Evolutionary conservation across 2,113 vertebrate genomes (phyloP).

Genomic region (Cavia aperea): DNA sequence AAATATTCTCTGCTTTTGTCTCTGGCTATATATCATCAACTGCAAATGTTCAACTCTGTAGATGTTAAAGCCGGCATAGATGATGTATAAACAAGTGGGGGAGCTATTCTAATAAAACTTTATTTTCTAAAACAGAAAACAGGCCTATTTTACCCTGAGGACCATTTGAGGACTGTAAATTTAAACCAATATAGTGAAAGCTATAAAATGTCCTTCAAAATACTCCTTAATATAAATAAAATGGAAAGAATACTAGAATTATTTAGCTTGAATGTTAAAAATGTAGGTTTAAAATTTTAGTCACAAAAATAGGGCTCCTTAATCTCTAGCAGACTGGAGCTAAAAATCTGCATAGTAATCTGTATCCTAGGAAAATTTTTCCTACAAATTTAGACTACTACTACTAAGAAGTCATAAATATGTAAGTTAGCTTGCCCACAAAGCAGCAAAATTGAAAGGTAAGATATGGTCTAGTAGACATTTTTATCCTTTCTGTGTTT

Average conservation of each 20-base stretch:
- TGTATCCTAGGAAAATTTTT: not conserved
- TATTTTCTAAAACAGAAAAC: conserved; percentile 24
- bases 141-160: not conserved
- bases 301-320: not conserved
- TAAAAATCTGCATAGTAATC: too few species aligned
- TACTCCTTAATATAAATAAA: not conserved
- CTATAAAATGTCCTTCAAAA: not conserved
- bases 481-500: not conserved
- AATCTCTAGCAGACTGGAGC: not conserved
- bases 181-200: conserved; percentile 23
- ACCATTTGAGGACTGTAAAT: not conserved
- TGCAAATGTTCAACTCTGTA: not conserved
- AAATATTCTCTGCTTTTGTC: conserved; percentile 32
- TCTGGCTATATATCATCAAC: not conserved
- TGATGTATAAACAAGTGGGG: not conserved
- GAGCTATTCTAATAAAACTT: conserved; percentile 39
- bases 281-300: not conserved
- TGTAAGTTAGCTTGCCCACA: not conserved
- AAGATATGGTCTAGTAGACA: not conserved
- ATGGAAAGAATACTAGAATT: not conserved
- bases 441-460: not conserved
- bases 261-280: not conserved
- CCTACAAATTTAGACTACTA: too few species aligned
- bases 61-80: not conserved
- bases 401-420: too few species aligned